Percentiles rank a stretch among this genome's conserved stretches.
Evolutionary conservation across 2,113 vertebrate genomes (phyloP).

Genomic region (Jaculus jaculus): DNA sequence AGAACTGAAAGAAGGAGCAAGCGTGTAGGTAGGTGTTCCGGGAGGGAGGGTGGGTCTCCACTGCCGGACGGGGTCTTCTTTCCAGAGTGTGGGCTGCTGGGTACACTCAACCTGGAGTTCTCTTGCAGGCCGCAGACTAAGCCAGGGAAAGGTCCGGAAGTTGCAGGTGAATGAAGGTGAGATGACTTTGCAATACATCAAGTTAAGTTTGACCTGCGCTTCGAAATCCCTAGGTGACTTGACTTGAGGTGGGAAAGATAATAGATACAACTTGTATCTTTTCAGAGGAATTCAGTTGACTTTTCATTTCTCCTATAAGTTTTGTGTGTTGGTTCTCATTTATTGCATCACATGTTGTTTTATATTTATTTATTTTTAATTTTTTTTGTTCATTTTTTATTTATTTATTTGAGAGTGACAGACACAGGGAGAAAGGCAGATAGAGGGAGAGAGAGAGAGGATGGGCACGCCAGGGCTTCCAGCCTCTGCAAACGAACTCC

Average conservation of each 20-base stretch:
- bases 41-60: background rate
- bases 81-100: background rate
- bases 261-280: background rate
- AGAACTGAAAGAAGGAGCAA: background rate
- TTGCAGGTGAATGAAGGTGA: background rate
- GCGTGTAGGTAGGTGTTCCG: background rate
- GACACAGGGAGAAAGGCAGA: no score
- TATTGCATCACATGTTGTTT: background rate
- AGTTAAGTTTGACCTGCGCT: background rate
- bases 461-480: no score
- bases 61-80: background rate
- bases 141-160: background rate
- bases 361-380: background rate
- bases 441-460: no score
- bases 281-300: background rate
- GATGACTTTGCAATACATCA: background rate
- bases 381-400: no score
- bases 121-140: background rate
- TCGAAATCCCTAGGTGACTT: background rate
- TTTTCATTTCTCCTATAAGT: background rate
- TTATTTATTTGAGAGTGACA: no score
- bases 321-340: background rate
- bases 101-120: background rate
- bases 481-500: no score
- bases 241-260: background rate